phyloP scores from a whole-genome alignment of 1,140 invertebrate species.

The Cyrtorhinus lividipennis region DNA sequence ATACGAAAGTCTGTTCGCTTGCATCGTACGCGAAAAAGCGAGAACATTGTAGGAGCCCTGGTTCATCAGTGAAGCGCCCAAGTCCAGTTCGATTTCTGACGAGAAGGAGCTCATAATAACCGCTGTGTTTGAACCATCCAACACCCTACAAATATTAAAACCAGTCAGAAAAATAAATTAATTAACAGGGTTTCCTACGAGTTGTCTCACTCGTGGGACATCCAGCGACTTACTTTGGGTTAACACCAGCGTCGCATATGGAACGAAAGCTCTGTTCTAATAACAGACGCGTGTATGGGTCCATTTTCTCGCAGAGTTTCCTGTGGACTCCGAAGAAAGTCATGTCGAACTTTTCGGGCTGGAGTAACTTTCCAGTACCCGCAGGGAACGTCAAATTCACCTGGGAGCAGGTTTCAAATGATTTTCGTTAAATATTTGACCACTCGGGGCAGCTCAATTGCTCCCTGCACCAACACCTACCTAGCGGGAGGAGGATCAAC shows the following conservation, averaged over 20 bases:
- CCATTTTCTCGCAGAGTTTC: slow-evolving; percentile 22
- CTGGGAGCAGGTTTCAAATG: slow-evolving; percentile 20
- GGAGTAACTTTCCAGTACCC: slow-evolving; percentile 24
- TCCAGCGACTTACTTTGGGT: not conserved
- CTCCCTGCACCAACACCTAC: too few species aligned
- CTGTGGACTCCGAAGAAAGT: slow-evolving; percentile 26
- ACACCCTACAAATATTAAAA: slow-evolving; percentile 27
- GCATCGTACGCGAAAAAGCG: slow-evolving; percentile 48
- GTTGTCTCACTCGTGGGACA: too few species aligned
- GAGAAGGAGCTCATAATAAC: slow-evolving; percentile 36
- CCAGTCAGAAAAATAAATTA: too few species aligned
- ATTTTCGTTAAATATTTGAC: too few species aligned
- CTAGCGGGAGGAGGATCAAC: too few species aligned
- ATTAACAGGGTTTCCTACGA: too few species aligned
- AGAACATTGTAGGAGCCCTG: slow-evolving; percentile 38
- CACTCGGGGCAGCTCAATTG: too few species aligned
- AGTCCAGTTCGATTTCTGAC: slow-evolving; percentile 20
- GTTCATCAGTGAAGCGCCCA: not conserved
- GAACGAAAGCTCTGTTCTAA: slow-evolving; percentile 26
- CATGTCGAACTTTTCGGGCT: slow-evolving; percentile 24
- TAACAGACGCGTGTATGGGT: slow-evolving; percentile 22
- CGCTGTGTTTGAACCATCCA: slow-evolving; percentile 39
- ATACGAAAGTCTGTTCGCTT: slow-evolving; percentile 38
- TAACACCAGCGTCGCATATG: slow-evolving; percentile 27
- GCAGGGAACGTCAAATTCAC: slow-evolving; percentile 23